Evolutionary conservation across 2,888 invertebrate species (phyloP).

Genomic region (Beris morrisii): DNA sequence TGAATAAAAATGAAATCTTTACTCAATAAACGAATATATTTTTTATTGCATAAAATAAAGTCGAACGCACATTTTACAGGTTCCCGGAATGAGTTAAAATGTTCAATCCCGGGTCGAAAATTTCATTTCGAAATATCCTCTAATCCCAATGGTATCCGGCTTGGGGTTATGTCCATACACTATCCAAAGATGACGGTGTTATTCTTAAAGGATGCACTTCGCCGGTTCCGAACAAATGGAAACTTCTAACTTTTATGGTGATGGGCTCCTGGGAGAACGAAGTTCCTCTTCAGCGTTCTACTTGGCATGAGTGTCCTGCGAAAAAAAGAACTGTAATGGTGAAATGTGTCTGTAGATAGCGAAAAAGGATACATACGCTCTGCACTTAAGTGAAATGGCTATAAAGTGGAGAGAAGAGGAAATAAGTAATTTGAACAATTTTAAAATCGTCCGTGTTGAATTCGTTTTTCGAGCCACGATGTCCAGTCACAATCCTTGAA

Average conservation of each 20-base stretch:
- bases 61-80: no score
- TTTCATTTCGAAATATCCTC: conserved; percentile 38
- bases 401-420: no score
- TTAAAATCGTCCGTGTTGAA: conserved; percentile 30
- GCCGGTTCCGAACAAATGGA: conserved; percentile 25
- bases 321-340: background rate
- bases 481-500: conserved; percentile 58
- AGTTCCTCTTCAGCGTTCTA: conserved; percentile 3
- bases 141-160: conserved; percentile 36
- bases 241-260: conserved; percentile 30
- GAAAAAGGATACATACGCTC: no score
- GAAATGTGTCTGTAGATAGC: no score
- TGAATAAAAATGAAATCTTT: no score
- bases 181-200: background rate
- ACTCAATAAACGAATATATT: no score
- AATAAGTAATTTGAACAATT: background rate
- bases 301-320: background rate
- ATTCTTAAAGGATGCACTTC: conserved; percentile 13
- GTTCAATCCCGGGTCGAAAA: conserved; percentile 27
- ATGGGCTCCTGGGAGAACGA: conserved; percentile 13
- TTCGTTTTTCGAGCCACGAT: conserved; percentile 58
- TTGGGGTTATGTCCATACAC: conserved; percentile 20
- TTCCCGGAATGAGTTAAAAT: no score
- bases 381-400: no score
- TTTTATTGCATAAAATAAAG: no score